Conservation (phyloP, 2,113 vertebrate species). For the Ictalurus punctatus region DNA sequence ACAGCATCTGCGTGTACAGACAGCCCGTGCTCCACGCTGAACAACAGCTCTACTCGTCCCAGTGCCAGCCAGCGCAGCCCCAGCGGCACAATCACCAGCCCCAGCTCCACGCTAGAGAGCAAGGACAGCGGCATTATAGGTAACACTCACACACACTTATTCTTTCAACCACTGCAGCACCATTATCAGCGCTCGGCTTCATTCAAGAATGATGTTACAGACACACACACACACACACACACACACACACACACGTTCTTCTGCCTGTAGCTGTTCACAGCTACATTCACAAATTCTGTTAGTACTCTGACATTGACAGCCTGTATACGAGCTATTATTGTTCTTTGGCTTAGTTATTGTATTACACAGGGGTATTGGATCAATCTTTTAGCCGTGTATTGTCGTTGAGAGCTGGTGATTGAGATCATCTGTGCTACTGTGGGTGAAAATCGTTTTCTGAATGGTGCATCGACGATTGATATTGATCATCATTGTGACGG, state of each 20-base stretch:
- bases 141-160: conserved; percentile 65
- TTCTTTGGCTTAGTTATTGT: background rate
- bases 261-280: background rate
- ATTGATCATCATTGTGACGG: too few relatives aligned
- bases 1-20: conserved; percentile 91
- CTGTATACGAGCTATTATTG: background rate
- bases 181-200: background rate
- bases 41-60: conserved; percentile 81
- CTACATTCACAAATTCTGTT: background rate
- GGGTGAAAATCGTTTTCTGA: conserved; percentile 49
- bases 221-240: conserved; percentile 11
- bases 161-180: background rate
- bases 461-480: conserved; percentile 47
- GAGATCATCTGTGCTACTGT: conserved; percentile 21
- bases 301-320: background rate
- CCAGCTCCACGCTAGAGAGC: conserved; percentile 98
- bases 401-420: background rate
- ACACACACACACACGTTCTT: background rate
- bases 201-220: conserved; percentile 8
- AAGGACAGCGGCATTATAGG: conserved; percentile 99
- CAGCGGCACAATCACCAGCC: conserved; percentile 92
- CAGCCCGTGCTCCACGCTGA: conserved; percentile 96
- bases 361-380: background rate
- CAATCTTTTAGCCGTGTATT: background rate
- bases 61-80: conserved; percentile 81